Percentiles rank a stretch among this genome's conserved stretches.
Conservation (phyloP, 2,113 vertebrate species). For the Oplegnathus fasciatus region DNA sequence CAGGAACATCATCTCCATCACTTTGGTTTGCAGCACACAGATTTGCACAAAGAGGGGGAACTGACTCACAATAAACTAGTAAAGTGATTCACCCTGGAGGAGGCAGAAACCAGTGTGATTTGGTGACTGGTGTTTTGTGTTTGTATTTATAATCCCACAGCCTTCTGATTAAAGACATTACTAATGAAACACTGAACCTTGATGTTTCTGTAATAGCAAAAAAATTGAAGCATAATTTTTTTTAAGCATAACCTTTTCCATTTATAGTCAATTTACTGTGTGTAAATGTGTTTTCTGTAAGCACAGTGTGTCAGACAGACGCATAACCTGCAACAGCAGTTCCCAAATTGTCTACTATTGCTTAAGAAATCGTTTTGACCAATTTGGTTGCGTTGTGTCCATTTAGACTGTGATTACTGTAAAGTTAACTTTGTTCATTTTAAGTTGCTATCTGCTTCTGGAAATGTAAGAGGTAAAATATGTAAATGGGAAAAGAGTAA, state of each 20-base stretch:
- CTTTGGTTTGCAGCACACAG: not conserved
- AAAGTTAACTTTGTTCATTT: not conserved
- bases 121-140: not conserved
- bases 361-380: not conserved
- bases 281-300: not conserved
- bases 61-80: not conserved
- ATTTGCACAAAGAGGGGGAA: constrained; percentile 20
- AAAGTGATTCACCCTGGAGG: not conserved
- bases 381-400: not conserved
- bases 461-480: not conserved
- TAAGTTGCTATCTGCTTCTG: not conserved
- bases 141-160: not conserved
- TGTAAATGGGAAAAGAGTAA: not conserved
- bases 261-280: no score
- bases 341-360: no score
- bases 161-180: no score
- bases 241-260: not conserved
- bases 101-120: not conserved
- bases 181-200: not conserved
- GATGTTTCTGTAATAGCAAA: not conserved
- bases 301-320: not conserved
- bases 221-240: no score
- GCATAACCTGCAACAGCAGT: not conserved
- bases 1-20: not conserved
- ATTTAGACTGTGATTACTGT: not conserved